Base-by-base conservation (phyloP, 2,113 vertebrate genomes). In the Trichechus manatus region DNA sequence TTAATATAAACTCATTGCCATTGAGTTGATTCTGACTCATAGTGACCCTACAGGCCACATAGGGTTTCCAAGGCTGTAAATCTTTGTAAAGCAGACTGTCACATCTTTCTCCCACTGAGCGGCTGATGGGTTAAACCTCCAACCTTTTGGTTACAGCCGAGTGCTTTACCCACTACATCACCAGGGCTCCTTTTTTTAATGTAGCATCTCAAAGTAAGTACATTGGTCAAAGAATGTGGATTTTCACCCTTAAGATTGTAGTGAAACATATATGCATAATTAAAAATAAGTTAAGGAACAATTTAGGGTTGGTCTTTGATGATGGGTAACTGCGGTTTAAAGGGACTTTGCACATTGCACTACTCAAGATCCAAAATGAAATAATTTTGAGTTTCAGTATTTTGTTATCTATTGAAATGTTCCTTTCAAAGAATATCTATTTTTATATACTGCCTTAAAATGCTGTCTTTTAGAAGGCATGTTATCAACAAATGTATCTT, bases 401-500 rank as follows among this genome's bases (percentile, higher is more conserved):
- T 95, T 93, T 92, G 39, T 87, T 61, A 94, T 82, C 47, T 93
- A 29, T 78, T 80, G 36, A 91, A 91, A 72, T 72, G 22, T 70
- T 93, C 44, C 59, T 89, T 88, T 89, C 74, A 75, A 68, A 93
- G 17, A 81, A 44, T 88, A 85, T 72, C 78, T 89, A 17, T 94
- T 78, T 93, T 83, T 95, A 81, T 74, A 13, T 68, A 44, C 31
- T 63, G 9, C 59, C 17, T 20, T 22, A 11, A 93, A 96, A 94
- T 47, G 42, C 50, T 79, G 15, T 95, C 47, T 77, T 92, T 96
- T 89, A 53, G 29, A 95, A 87, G 15, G 23, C 7, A 6, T 66
- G 27, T 66, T 94, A 70, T 87, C 59, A 74, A 70, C 56, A 97
- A 96, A 88, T 70, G 3, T 50, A 89, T 82, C 95, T 56, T 95